Evolutionary conservation across 2,797 vertebrate species (phyloP).

Genomic region (Leptoclinus maculatus): DNA sequence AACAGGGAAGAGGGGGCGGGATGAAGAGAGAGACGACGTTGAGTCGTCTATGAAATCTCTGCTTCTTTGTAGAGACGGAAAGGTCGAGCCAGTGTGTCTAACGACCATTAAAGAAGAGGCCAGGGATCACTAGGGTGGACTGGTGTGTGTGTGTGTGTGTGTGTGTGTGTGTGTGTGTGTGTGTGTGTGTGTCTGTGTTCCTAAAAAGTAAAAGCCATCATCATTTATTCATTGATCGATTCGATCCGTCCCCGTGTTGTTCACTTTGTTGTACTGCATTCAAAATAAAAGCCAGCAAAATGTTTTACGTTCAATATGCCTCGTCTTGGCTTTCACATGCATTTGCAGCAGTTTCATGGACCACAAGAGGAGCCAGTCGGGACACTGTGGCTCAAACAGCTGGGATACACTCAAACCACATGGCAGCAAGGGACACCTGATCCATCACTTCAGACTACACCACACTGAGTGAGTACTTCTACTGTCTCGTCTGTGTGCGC

Average conservation of each 20-base stretch:
- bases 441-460: constrained; percentile 41
- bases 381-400: constrained; percentile 29
- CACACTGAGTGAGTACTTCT: constrained; percentile 19
- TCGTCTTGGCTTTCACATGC: constrained; percentile 13
- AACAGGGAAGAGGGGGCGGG: constrained; percentile 53
- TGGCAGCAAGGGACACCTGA: constrained; percentile 52
- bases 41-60: constrained; percentile 55
- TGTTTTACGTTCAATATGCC: constrained; percentile 35
- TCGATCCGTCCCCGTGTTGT: constrained; percentile 49
- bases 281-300: constrained; percentile 51
- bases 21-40: constrained; percentile 46
- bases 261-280: constrained; percentile 53
- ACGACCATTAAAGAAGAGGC: constrained; percentile 20
- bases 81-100: constrained; percentile 56
- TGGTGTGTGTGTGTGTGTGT: neutral
- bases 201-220: constrained; percentile 60
- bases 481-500: constrained; percentile 12
- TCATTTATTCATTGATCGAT: constrained; percentile 69
- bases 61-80: constrained; percentile 46
- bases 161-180: neutral
- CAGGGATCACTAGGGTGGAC: constrained; percentile 14
- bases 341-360: constrained; percentile 44
- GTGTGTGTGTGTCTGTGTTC: constrained; percentile 24
- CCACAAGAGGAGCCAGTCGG: constrained; percentile 36
- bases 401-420: constrained; percentile 32